Conservation (phyloP, 2,888 invertebrate genomes). For the Sarcophaga subvicina region DNA sequence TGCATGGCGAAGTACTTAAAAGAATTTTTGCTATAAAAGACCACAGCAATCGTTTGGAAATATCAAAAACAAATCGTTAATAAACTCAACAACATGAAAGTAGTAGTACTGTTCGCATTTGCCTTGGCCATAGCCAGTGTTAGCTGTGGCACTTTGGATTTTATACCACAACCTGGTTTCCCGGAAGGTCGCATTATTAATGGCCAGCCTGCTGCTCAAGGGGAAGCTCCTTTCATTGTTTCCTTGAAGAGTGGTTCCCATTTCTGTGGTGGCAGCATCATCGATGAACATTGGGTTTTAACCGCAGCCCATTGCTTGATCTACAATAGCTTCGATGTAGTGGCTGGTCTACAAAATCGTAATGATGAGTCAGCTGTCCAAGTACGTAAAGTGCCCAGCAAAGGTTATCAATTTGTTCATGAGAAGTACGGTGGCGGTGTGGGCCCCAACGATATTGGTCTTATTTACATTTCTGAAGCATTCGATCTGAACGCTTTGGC, state of each 20-base stretch:
- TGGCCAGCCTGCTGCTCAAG: neutral
- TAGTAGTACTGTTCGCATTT: neutral
- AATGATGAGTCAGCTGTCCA: slow-evolving; percentile 72
- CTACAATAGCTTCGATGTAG: slow-evolving; percentile 70
- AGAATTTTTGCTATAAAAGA: too few relatives aligned
- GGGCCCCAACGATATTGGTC: slow-evolving; percentile 83
- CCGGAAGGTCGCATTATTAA: neutral
- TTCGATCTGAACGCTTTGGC: slow-evolving; percentile 74
- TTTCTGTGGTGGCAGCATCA: slow-evolving; percentile 79
- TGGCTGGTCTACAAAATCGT: slow-evolving; percentile 81
- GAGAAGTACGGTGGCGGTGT: slow-evolving; percentile 78
- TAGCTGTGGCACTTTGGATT: neutral
- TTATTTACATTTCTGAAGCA: slow-evolving; percentile 78
- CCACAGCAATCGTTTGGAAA: too few relatives aligned
- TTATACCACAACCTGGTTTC: neutral
- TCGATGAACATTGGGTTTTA: slow-evolving; percentile 76
- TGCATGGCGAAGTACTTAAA: too few relatives aligned
- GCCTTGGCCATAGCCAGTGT: neutral
- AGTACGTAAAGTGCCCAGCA: slow-evolving; percentile 71
- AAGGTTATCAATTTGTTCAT: slow-evolving; percentile 74
- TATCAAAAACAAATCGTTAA: too few relatives aligned
- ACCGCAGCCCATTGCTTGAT: slow-evolving; percentile 80
- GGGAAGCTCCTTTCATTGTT: slow-evolving; percentile 75
- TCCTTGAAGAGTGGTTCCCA: slow-evolving; percentile 76
- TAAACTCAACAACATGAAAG: neutral